Conservation (phyloP, 2,797 vertebrate species). For the Haliaeetus vocifer region DNA sequence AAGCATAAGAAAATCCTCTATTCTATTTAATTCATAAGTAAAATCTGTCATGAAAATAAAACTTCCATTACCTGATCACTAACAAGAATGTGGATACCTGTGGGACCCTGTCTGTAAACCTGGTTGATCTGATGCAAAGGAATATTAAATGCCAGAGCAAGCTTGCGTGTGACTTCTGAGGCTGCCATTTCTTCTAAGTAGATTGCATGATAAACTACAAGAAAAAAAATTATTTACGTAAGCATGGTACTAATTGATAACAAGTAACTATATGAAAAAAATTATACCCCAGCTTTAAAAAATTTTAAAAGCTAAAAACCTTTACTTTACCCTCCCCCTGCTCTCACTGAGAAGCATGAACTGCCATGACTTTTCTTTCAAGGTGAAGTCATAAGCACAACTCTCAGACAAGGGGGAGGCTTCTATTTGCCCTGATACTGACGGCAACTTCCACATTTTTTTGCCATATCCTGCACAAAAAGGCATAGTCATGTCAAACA, state of each 20-base stretch:
- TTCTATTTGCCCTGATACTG: background rate
- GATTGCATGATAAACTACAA: constrained; percentile 89
- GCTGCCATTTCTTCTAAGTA: constrained; percentile 93
- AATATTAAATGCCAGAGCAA: constrained; percentile 87
- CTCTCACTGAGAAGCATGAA: background rate
- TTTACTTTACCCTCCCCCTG: background rate
- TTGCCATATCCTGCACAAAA: background rate
- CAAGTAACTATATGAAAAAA: background rate
- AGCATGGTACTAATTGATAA: background rate
- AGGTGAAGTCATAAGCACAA: too few species aligned
- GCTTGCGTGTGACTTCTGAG: constrained; percentile 89
- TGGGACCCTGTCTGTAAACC: constrained; percentile 92
- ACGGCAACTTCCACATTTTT: background rate
- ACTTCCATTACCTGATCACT: constrained; percentile 85
- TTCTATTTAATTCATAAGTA: background rate
- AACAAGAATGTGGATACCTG: constrained; percentile 91
- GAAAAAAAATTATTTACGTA: background rate
- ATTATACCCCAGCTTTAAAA: background rate
- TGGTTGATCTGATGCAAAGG: constrained; percentile 88
- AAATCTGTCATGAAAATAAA: background rate
- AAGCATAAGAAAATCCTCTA: background rate
- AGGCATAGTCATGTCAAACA: background rate
- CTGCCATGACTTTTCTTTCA: background rate
- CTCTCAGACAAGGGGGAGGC: background rate
- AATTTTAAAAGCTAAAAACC: background rate